Evolutionary conservation across 1,140 invertebrate species (phyloP), one percentile per base, ranked within the genome.

Genomic region (Listronotus oregonensis): DNA sequence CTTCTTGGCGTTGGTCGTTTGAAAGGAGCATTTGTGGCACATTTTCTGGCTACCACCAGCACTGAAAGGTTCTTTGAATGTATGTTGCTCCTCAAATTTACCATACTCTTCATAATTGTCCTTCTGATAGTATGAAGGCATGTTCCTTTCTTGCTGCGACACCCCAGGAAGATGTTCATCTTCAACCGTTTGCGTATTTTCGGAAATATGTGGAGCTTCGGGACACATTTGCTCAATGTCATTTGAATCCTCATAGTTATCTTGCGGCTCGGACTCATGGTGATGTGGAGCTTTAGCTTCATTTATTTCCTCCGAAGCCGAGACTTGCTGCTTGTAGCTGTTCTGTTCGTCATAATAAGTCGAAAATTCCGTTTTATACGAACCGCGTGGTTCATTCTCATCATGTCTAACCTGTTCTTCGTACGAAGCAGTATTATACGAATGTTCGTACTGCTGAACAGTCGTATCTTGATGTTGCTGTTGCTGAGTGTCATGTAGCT

Each of bases 1-100:
- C 14, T 63, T 66, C 12, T 71, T 68, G 7, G 58, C 40, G 43
- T 69, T 69, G 14, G 56, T 54, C 9, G 64, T 66, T 58, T 66
- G 64, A 14, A 66, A 66, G 4, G 64, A 60, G 32, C 64, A 66
- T 50, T 55, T 60, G 17, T 52, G 57, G 40, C 64, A 66, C 57
- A 54, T 66, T 18, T 18, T 66, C 21, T 59, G 55, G 15, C 12
- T 40, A 14, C 34, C 42, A 12, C 32, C 0, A 17, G 11, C 10
- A 17, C n/a, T n/a, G 1, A 15, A n/a, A 14, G 49, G 60, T 14
- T 52, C 42, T 34, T 62, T 62, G 11, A 54, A 54, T 4, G 44
- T 37, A 15, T 62, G 49, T 8, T 34, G n/a, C 7, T 50, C 42
- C 10, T 49, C 14, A 18, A 50, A 60, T 17, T 49, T 40, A 27